phyloP scores from a whole-genome alignment of 2,113 vertebrate species.

The Jaculus jaculus region DNA sequence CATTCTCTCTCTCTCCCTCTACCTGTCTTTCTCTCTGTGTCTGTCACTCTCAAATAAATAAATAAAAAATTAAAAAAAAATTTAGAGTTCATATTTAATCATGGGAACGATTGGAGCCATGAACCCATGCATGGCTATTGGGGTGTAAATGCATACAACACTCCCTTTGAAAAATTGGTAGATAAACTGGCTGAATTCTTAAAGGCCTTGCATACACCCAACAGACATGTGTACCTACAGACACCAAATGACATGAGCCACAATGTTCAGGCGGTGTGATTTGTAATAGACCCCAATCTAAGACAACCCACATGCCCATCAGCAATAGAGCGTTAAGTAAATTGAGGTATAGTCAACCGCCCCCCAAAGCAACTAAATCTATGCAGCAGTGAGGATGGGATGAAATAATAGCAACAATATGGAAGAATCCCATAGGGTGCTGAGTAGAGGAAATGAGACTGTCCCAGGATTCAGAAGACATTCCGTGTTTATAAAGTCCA shows the following conservation, averaged over 20 bases:
- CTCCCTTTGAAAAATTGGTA: background rate
- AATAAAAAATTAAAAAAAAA: no score
- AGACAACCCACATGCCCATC: background rate
- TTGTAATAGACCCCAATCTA: background rate
- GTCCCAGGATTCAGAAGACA: background rate
- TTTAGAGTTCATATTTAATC: slow-evolving; percentile 22
- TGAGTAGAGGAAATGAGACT: background rate
- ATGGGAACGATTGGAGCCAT: background rate
- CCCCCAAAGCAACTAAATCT: background rate
- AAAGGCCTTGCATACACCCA: no score
- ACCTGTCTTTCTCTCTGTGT: no score
- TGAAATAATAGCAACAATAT: background rate
- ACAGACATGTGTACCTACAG: background rate
- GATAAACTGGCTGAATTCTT: background rate
- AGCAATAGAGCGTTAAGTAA: background rate
- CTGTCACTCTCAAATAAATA: no score
- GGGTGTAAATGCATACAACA: background rate
- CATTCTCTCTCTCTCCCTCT: no score
- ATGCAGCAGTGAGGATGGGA: background rate
- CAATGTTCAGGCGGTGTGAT: background rate
- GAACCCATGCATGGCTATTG: background rate
- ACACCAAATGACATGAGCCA: background rate
- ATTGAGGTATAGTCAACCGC: background rate
- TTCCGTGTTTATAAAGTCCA: background rate
- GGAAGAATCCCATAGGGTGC: background rate